Conservation (phyloP, 2,113 vertebrate genomes). For the Dipodomys spectabilis region DNA sequence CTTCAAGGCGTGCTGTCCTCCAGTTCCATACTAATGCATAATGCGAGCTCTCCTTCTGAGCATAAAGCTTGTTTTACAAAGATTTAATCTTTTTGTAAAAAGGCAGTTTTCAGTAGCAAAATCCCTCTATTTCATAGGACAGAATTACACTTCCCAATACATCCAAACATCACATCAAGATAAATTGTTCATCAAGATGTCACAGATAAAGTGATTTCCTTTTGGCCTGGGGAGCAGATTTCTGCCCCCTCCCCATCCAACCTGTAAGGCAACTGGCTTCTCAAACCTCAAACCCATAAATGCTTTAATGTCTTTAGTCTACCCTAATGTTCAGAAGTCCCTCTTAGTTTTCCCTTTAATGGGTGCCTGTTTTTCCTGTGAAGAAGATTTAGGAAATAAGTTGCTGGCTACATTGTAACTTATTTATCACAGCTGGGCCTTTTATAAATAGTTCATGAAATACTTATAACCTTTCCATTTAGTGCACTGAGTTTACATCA, state of each 20-base stretch:
- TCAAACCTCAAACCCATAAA: conserved; percentile 4
- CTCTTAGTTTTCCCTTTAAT: not conserved
- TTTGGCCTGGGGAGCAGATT: conserved; percentile 60
- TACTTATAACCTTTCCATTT: not conserved
- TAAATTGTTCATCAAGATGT: conserved; percentile 18
- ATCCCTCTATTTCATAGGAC: conserved; percentile 42
- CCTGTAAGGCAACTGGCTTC: conserved; percentile 67
- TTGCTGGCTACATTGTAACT: not conserved
- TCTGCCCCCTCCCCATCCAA: not conserved
- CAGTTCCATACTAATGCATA: conserved; percentile 73
- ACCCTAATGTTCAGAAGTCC: not conserved
- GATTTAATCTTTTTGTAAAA: conserved; percentile 83
- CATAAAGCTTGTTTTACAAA: conserved; percentile 80
- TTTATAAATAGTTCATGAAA: not conserved
- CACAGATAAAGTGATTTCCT: conserved; percentile 41
- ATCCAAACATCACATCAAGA: conserved; percentile 57
- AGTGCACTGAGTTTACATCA: not conserved
- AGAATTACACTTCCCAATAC: not conserved
- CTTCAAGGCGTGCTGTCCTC: conserved; percentile 50
- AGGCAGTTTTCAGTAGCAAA: conserved; percentile 80
- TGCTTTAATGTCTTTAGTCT: not conserved
- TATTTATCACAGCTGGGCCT: not conserved
- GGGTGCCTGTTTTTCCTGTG: not conserved
- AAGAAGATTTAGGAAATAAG: not conserved
- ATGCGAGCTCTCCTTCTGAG: conserved; percentile 75